Evolutionary conservation across 2,113 vertebrate genomes (phyloP), one percentile per base, ranked within the genome.

Genomic region (Camelus dromedarius): DNA sequence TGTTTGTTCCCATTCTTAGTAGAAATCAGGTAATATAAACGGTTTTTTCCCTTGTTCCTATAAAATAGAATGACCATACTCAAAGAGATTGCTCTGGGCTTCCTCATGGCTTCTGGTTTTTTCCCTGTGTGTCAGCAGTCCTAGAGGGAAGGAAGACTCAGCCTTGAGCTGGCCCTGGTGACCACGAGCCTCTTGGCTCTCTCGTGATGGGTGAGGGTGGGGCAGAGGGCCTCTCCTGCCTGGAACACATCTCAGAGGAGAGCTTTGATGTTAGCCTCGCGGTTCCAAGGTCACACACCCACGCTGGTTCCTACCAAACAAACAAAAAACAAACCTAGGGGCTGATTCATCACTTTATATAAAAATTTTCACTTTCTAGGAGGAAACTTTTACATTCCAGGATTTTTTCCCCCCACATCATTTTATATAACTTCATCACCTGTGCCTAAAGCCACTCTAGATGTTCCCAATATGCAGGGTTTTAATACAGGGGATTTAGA

Each of bases 331-430:
- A 72, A 54, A 35, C 66, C 42, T 42, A 42, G 58, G 76, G 35
- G 30, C 24, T 9, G 10, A 46, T 69, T 50, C 26, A 8, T 87
- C 62, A 12, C 82, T 69, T 35, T 79, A 22, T 60, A 60, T n/a
- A 58, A 93, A 93, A 69, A 35, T 30, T 24, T 92, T 32, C 56
- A 62, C 32, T 92, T 79, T 50, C 83, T 12, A 69, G 62, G 52
- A 87, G 62, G 52, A 73, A 64, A 4, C 46, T 54, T 70, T 26
- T n/a, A 64, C 8, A 46, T 64, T 64, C 62, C 46, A 54, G 42
- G 8, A 38, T 46, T n/a, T 26, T 24, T 22, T 15, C 2, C n/a
- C 16, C 42, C 16, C 5, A 73, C 50, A n/a, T n/a, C 50, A n/a
- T 52, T 52, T 62, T 26, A 50, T 4, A 15, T 28, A 56, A 24